Evolutionary conservation across 2,113 vertebrate species (phyloP).

Genomic region (Seriola aureovittata): DNA sequence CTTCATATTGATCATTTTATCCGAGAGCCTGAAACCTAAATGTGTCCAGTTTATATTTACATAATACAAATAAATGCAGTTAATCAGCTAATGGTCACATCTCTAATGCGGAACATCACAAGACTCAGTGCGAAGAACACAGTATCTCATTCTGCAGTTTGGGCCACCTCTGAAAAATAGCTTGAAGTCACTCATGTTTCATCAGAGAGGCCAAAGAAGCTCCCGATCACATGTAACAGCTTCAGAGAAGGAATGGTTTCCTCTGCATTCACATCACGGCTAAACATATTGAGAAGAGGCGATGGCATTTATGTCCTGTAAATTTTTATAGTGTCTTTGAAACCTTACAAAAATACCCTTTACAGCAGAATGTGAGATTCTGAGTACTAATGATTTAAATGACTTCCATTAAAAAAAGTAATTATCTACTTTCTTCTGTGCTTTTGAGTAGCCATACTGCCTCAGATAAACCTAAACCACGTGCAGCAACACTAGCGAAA

Average conservation of each 20-base stretch:
- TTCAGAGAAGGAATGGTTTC: neutral
- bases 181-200: neutral
- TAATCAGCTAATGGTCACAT: no score
- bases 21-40: no score
- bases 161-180: neutral
- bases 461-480: slow-evolving; percentile 1
- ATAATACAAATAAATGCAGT: no score
- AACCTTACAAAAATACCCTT: slow-evolving; percentile 27
- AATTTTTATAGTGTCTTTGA: slow-evolving; percentile 3
- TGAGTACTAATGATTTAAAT: neutral
- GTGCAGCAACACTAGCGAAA: slow-evolving; percentile 4
- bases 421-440: neutral
- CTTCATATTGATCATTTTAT: no score
- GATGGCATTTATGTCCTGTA: neutral
- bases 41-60: no score
- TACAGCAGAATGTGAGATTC: slow-evolving; percentile 5
- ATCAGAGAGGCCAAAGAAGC: neutral
- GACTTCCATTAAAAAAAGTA: neutral
- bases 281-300: neutral
- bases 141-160: neutral
- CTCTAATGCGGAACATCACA: no score
- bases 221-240: neutral
- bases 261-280: neutral
- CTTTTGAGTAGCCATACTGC: neutral
- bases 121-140: neutral